A percentile compares a stretch with the other conserved stretches of the same genome.
Evolutionary conservation across 2,888 invertebrate species (phyloP).

Genomic region (Linyphia triangularis): DNA sequence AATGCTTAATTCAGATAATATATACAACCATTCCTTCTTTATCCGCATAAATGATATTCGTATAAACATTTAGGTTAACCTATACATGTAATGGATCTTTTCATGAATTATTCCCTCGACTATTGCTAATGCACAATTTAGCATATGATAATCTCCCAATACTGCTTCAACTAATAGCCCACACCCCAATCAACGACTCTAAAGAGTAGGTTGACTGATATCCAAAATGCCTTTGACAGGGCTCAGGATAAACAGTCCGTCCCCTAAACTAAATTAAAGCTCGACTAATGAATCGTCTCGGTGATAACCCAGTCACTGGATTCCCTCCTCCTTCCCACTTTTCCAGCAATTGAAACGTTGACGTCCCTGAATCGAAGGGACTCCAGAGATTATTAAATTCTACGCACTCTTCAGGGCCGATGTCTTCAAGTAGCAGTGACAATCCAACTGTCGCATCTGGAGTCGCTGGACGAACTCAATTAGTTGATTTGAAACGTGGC

Average conservation of each 20-base stretch:
- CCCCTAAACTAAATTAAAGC: slow-evolving; percentile 51
- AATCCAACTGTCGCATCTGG: slow-evolving; percentile 61
- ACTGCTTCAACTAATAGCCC: slow-evolving; percentile 18
- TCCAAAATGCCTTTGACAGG: slow-evolving; percentile 42
- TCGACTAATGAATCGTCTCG: slow-evolving; percentile 51
- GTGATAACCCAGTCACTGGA: not conserved
- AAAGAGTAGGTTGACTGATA: slow-evolving; percentile 5
- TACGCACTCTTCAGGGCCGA: slow-evolving; percentile 37
- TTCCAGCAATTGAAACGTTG: slow-evolving; percentile 37
- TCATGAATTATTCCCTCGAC: too few relatives aligned
- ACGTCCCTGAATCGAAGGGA: slow-evolving; percentile 21
- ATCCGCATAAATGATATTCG: too few relatives aligned
- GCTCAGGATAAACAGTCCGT: slow-evolving; percentile 30
- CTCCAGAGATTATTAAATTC: slow-evolving; percentile 55
- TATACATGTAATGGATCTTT: too few relatives aligned
- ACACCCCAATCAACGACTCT: slow-evolving; percentile 24
- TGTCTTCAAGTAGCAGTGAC: slow-evolving; percentile 44
- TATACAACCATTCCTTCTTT: too few relatives aligned
- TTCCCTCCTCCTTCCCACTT: slow-evolving; percentile 6
- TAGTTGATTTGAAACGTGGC: slow-evolving; percentile 63
- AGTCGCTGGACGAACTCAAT: slow-evolving; percentile 53
- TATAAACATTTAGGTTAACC: too few relatives aligned
- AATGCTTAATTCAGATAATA: too few relatives aligned
- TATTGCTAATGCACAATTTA: slow-evolving; percentile 9
- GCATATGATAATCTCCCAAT: slow-evolving; percentile 38